A percentile compares a stretch with the other conserved stretches of the same genome.
Conservation (phyloP, 1,140 invertebrate species). For the Agrilus planipennis region DNA sequence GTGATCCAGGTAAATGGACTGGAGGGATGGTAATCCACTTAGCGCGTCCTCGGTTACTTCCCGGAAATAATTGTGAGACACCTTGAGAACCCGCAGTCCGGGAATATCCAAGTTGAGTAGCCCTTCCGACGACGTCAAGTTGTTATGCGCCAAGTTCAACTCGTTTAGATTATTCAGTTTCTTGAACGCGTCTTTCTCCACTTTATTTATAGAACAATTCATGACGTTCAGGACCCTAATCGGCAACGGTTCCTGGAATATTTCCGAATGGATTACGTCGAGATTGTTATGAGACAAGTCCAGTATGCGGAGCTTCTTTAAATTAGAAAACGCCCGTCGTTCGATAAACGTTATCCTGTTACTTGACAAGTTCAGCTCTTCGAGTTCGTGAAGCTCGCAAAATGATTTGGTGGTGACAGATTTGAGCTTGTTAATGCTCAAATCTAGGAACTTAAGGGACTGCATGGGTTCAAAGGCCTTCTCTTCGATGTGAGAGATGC, state of each 20-base stretch:
- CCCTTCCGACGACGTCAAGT: conserved; percentile 50
- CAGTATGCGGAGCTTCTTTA: conserved; percentile 46
- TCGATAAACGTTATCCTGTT: conserved; percentile 47
- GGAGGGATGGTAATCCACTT: conserved; percentile 60
- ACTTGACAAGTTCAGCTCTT: conserved; percentile 49
- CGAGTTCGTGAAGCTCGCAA: conserved; percentile 53
- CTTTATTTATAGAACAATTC: conserved; percentile 46
- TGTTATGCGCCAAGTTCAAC: conserved; percentile 61
- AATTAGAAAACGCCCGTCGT: conserved; percentile 42
- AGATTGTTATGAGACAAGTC: conserved; percentile 52
- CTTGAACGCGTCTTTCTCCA: conserved; percentile 52
- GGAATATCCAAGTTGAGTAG: conserved; percentile 57
- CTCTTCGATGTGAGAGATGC: conserved; percentile 66
- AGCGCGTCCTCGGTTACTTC: conserved; percentile 53
- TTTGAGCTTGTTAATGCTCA: conserved; percentile 60
- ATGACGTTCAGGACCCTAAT: conserved; percentile 45
- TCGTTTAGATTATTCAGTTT: conserved; percentile 54
- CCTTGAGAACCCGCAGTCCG: conserved; percentile 54
- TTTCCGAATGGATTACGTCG: conserved; percentile 38
- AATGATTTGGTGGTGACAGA: conserved; percentile 55
- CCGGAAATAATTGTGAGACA: conserved; percentile 68
- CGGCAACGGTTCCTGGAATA: conserved; percentile 48
- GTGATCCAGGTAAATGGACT: conserved; percentile 55
- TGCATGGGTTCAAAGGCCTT: conserved; percentile 64
- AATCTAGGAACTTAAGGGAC: conserved; percentile 61